A percentile compares a stretch with the other conserved stretches of the same genome.
Evolutionary conservation across 2,888 invertebrate genomes (phyloP).

Genomic region (Coenonympha arcania): DNA sequence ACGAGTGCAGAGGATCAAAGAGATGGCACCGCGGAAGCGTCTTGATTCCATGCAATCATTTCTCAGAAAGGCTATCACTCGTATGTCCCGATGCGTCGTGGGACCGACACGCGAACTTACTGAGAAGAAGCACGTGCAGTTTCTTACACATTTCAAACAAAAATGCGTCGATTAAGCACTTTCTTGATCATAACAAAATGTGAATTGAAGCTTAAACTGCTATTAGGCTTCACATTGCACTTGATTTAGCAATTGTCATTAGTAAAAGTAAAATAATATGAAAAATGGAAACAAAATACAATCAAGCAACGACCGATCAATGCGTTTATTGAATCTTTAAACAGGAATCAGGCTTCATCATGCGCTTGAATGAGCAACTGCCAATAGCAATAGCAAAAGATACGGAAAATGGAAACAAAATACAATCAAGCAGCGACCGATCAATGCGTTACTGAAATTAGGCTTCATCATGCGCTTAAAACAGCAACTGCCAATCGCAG

Average conservation of each 20-base stretch:
- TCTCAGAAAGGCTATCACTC: slow-evolving; percentile 54
- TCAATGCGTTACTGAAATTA: not conserved
- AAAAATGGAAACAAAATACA: no score
- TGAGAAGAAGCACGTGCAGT: slow-evolving; percentile 44
- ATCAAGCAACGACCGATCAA: no score
- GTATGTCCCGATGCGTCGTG: slow-evolving; percentile 27
- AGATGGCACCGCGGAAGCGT: slow-evolving; percentile 36
- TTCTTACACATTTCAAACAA: slow-evolving; percentile 33
- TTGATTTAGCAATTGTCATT: no score
- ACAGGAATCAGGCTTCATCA: not conserved
- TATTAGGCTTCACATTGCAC: no score
- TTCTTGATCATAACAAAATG: slow-evolving; percentile 18
- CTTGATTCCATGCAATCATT: slow-evolving; percentile 50
- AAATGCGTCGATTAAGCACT: slow-evolving; percentile 29
- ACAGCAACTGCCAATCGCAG: no score
- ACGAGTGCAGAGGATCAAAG: slow-evolving; percentile 25
- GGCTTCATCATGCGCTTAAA: no score
- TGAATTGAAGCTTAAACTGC: not conserved
- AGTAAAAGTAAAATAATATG: no score
- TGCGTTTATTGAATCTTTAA: no score
- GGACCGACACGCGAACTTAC: slow-evolving; percentile 35
- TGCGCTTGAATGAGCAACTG: not conserved
- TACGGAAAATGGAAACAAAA: slow-evolving; percentile 1
- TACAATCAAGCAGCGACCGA: slow-evolving; percentile 3
- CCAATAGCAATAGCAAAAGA: not conserved